These are phyloP conservation scores for Ligdia adustata DNA, from an alignment of 2,888 invertebrate genomes.

Conservation along the genomic window DNA sequence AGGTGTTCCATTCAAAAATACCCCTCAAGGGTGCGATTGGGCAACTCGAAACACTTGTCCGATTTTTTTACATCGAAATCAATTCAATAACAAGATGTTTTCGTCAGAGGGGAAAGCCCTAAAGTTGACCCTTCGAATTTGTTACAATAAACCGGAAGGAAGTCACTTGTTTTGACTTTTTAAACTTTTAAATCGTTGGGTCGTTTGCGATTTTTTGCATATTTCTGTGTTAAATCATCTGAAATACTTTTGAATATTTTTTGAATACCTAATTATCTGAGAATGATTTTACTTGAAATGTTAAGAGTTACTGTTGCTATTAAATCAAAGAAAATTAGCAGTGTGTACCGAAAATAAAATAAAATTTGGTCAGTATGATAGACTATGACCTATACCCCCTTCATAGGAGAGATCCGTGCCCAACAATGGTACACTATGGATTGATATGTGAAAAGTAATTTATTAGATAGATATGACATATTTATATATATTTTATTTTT, in stretches of 20 bases:
- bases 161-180: slow-evolving; percentile 14
- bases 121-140: slow-evolving; percentile 40
- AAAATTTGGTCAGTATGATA: not conserved
- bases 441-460: too few relatives aligned
- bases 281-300: too few relatives aligned
- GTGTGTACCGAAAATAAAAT: not conserved
- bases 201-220: not conserved
- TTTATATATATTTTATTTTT: too few relatives aligned
- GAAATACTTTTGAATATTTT: too few relatives aligned
- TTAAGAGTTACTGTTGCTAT: too few relatives aligned
- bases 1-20: slow-evolving; percentile 31
- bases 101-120: slow-evolving; percentile 26
- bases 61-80: slow-evolving; percentile 46
- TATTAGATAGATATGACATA: too few relatives aligned
- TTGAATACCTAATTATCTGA: too few relatives aligned
- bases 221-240: too few relatives aligned
- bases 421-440: too few relatives aligned
- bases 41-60: slow-evolving; percentile 45
- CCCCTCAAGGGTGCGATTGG: slow-evolving; percentile 41
- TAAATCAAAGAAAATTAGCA: not conserved
- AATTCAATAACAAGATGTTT: slow-evolving; percentile 47
- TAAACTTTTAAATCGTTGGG: not conserved
- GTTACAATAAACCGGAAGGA: slow-evolving; percentile 30
- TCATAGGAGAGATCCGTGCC: too few relatives aligned
- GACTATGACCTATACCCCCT: too few relatives aligned